Evolutionary conservation across 2,113 vertebrate genomes (phyloP).

Genomic region (Dicrurus megarhynchus): DNA sequence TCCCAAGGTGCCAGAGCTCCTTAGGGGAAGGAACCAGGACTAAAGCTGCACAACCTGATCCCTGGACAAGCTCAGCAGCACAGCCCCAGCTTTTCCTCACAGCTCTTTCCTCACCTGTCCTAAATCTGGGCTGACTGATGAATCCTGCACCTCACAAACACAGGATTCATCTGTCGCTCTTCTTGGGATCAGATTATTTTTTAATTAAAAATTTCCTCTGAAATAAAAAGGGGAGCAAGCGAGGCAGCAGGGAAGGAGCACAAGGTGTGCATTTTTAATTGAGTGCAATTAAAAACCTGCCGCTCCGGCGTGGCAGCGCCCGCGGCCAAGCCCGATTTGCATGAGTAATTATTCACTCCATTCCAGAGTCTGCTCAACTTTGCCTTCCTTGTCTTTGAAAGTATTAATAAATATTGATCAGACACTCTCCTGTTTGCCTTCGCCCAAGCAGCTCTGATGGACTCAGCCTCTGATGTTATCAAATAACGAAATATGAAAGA

Average conservation of each 20-base stretch:
- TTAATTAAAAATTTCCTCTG: slow-evolving; percentile 62
- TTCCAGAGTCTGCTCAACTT: slow-evolving; percentile 68
- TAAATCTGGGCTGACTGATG: not conserved
- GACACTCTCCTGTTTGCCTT: slow-evolving; percentile 73
- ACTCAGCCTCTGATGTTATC: slow-evolving; percentile 76
- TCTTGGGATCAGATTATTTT: slow-evolving; percentile 65
- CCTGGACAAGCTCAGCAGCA: not conserved
- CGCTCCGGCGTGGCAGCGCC: slow-evolving; percentile 52
- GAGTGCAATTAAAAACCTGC: slow-evolving; percentile 67
- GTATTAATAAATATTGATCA: slow-evolving; percentile 86
- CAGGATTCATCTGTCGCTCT: slow-evolving; percentile 5
- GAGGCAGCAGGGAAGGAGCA: not conserved
- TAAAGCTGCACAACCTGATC: not conserved
- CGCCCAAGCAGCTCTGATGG: slow-evolving; percentile 71
- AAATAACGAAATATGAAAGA: slow-evolving; percentile 81
- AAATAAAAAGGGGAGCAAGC: not conserved
- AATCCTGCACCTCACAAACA: not conserved
- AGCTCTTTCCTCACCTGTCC: not conserved
- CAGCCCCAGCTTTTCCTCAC: not conserved
- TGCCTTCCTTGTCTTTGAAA: slow-evolving; percentile 71
- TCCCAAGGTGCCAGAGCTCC: not conserved
- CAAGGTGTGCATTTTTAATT: slow-evolving; percentile 68
- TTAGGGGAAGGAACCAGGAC: not conserved
- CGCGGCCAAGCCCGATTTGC: slow-evolving; percentile 70
- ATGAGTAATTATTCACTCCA: slow-evolving; percentile 75